Percentiles rank a stretch among this genome's conserved stretches.
Evolutionary conservation across 2,888 invertebrate species (phyloP).

Genomic region (Odontocolon sp.): DNA sequence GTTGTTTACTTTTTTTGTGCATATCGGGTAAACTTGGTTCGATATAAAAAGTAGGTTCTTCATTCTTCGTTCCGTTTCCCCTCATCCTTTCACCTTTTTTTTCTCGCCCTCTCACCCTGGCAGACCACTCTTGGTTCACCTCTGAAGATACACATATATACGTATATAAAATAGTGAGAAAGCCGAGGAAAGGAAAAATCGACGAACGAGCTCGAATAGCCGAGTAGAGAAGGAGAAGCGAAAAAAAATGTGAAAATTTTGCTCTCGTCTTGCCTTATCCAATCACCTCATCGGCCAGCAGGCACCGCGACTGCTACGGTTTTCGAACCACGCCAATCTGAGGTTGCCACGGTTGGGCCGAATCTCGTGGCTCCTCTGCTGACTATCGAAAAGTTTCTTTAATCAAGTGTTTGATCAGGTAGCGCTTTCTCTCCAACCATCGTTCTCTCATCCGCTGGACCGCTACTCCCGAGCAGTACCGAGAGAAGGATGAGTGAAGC

Average conservation of each 20-base stretch:
- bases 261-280: constrained; percentile 66
- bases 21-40: background rate
- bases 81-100: background rate
- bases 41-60: background rate
- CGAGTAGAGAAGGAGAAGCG: constrained; percentile 19
- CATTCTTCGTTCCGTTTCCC: background rate
- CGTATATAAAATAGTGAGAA: too few relatives aligned
- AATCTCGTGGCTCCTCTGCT: too few relatives aligned
- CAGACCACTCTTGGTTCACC: constrained; percentile 66
- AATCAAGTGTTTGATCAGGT: constrained; percentile 77
- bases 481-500: too few relatives aligned
- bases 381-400: constrained; percentile 75
- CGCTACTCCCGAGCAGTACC: too few relatives aligned
- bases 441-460: constrained; percentile 39
- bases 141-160: constrained; percentile 45
- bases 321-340: too few relatives aligned
- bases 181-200: too few relatives aligned
- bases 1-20: too few relatives aligned
- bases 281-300: constrained; percentile 66
- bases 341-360: too few relatives aligned
- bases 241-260: constrained; percentile 22
- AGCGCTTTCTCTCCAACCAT: constrained; percentile 41
- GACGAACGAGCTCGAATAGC: background rate
- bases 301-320: constrained; percentile 57
- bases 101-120: constrained; percentile 30